These are phyloP conservation scores for Lemur catta DNA, from an alignment of 2,797 vertebrate genomes.

Conservation along the genomic window DNA sequence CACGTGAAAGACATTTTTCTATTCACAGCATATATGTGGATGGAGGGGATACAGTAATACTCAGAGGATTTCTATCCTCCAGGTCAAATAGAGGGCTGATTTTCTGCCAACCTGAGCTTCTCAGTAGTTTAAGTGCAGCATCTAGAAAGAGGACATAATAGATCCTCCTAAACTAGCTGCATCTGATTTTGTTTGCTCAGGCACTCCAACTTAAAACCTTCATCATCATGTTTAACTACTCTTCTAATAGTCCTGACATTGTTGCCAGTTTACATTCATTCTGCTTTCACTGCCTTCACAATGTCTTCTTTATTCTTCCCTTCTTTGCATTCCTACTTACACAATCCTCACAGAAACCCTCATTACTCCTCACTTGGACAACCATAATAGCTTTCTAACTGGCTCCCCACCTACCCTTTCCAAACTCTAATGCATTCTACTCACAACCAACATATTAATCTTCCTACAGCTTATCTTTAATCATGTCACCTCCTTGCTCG, in stretches of 20 bases:
- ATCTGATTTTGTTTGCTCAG: not conserved
- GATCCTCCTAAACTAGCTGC: not conserved
- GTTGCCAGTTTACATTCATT: not conserved
- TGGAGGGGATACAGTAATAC: not conserved
- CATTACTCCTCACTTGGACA: not conserved
- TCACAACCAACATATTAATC: not conserved
- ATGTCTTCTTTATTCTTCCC: not conserved
- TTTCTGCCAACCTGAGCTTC: not conserved
- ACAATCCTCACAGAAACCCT: not conserved
- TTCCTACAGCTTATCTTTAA: slow-evolving; percentile 35
- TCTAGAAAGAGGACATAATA: not conserved
- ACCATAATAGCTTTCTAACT: not conserved
- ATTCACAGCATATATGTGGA: not conserved
- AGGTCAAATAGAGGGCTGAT: not conserved
- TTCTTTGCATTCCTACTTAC: not conserved
- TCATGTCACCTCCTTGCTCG: not conserved
- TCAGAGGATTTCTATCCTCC: not conserved
- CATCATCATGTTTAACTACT: not conserved
- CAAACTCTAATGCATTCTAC: not conserved
- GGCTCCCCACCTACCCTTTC: not conserved
- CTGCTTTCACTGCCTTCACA: not conserved
- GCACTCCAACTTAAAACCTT: not conserved
- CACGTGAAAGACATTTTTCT: not conserved
- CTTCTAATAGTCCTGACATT: not conserved
- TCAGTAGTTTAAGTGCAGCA: not conserved